Evolutionary conservation across 2,797 vertebrate genomes (phyloP), one percentile per base, ranked within the genome.

Genomic region (Myioborus miniatus): DNA sequence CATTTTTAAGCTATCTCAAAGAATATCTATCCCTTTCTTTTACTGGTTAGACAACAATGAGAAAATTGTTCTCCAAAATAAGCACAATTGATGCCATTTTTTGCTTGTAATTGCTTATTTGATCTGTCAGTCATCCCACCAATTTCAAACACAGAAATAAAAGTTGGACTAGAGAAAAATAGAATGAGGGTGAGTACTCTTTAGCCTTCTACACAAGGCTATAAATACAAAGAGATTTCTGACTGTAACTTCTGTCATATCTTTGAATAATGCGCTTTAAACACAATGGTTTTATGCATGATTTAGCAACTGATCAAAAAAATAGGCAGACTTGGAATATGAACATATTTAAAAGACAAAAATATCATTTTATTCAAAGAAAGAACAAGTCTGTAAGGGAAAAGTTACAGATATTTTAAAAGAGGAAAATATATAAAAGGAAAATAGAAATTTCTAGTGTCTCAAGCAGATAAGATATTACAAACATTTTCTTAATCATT

Each of bases 131-230:
- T 83, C 69, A 81, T 75, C 17, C 56, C 43, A 87, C 34, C 53
- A 55, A 55, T 93, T 94, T 95, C 82, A 91, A 93, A 91, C 44
- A 79, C 50, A 83, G 43, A 86, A 96, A 78, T 87, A 88, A 79
- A 94, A 74, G 43, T 29, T 74, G 30, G 30, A 72, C 47, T 34
- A 79, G n/a, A 74, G 79, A 72, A 83, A 94, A 90, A 53, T 16
- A 71, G 39, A 82, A 78, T 20, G 26, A 70, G 37, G 34, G 68
- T 44, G 39, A 49, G 4, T 70, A 36, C 11, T 80, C 34, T 91
- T 87, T 75, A 91, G 50, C 26, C 26, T 92, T 84, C 56, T 64
- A 37, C 11, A 15, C 9, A 81, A 88, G 37, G 16, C 30, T 78
- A 59, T 72, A 74, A 90, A 81, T 72, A 63, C 49, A 93, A 34